Conservation (phyloP, 1,140 invertebrate genomes). For the Drosophila ercepeae region DNA sequence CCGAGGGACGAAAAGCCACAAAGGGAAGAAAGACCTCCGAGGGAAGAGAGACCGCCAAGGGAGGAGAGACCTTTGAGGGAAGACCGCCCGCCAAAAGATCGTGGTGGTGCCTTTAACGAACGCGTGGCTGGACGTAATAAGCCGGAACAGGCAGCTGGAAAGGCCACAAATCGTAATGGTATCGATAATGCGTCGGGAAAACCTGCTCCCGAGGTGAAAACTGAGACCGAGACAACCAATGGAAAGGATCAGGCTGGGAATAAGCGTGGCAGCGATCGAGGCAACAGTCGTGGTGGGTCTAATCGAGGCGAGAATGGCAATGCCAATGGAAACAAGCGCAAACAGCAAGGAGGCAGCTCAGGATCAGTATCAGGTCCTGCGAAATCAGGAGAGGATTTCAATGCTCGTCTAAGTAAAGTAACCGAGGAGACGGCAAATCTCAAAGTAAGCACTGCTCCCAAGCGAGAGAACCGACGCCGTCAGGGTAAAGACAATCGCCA, state of each 20-base stretch:
- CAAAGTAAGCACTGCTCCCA: slow-evolving; percentile 47
- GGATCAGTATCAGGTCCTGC: not conserved
- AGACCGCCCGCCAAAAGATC: slow-evolving; percentile 45
- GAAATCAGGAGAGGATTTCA: slow-evolving; percentile 49
- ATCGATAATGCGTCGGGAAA: slow-evolving; percentile 30
- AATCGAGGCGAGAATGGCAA: slow-evolving; percentile 53
- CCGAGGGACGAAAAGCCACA: slow-evolving; percentile 29
- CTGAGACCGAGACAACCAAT: slow-evolving; percentile 27
- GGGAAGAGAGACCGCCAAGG: slow-evolving; percentile 4
- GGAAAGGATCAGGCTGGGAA: slow-evolving; percentile 36
- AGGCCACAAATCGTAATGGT: slow-evolving; percentile 39
- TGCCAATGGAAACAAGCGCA: slow-evolving; percentile 36
- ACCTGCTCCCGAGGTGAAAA: slow-evolving; percentile 26
- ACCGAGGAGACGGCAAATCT: slow-evolving; percentile 62
- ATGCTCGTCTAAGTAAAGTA: slow-evolving; percentile 59
- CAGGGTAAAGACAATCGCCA: slow-evolving; percentile 23
- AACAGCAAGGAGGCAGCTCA: slow-evolving; percentile 30
- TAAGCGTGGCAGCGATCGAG: slow-evolving; percentile 36
- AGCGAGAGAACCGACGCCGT: slow-evolving; percentile 53
- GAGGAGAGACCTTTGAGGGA: slow-evolving; percentile 28
- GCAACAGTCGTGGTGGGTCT: slow-evolving; percentile 39
- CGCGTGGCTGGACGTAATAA: slow-evolving; percentile 24
- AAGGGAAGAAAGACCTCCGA: slow-evolving; percentile 15
- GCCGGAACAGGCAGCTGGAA: slow-evolving; percentile 15
- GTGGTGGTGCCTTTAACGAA: slow-evolving; percentile 24